Evolutionary conservation across 2,113 vertebrate genomes (phyloP).

Genomic region (Nematolebias whitei): DNA sequence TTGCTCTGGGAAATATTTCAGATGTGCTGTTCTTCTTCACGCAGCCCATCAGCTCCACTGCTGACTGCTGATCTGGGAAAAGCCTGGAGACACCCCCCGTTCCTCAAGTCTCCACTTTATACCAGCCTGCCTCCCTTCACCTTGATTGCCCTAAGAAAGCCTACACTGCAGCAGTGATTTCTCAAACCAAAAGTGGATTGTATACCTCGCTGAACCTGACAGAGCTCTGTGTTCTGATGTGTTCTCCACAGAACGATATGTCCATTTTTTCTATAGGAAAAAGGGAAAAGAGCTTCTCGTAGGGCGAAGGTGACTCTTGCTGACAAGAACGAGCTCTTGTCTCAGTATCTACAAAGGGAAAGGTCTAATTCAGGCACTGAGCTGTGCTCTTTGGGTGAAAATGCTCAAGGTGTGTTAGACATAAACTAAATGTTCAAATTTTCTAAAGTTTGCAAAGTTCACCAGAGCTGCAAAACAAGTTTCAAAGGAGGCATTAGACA

Average conservation of each 20-base stretch:
- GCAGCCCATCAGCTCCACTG: slow-evolving; percentile 34
- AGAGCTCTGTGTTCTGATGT: slow-evolving; percentile 2
- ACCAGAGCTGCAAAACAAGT: no score
- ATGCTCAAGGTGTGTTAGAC: not conserved
- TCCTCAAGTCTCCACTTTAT: slow-evolving; percentile 12
- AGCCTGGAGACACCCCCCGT: slow-evolving; percentile 19
- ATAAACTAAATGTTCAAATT: not conserved
- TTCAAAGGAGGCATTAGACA: no score
- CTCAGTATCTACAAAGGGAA: slow-evolving; percentile 19
- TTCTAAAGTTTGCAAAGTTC: not conserved
- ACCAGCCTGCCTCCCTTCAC: slow-evolving; percentile 6
- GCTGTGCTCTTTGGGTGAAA: not conserved
- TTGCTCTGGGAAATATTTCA: slow-evolving; percentile 52
- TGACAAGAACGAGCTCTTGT: slow-evolving; percentile 25
- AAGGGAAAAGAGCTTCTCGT: slow-evolving; percentile 12
- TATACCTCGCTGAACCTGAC: not conserved
- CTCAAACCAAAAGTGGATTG: slow-evolving; percentile 2
- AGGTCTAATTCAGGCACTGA: slow-evolving; percentile 31
- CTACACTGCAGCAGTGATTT: not conserved
- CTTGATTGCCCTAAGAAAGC: not conserved
- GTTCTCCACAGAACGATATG: slow-evolving; percentile 5
- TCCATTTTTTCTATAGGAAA: slow-evolving; percentile 22
- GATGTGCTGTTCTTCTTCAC: slow-evolving; percentile 25
- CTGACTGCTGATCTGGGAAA: slow-evolving; percentile 31
- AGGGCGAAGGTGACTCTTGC: slow-evolving; percentile 53